Evolutionary conservation across 2,797 vertebrate species (phyloP), one percentile per base, ranked within the genome.

Genomic region (Staurois parvus): DNA sequence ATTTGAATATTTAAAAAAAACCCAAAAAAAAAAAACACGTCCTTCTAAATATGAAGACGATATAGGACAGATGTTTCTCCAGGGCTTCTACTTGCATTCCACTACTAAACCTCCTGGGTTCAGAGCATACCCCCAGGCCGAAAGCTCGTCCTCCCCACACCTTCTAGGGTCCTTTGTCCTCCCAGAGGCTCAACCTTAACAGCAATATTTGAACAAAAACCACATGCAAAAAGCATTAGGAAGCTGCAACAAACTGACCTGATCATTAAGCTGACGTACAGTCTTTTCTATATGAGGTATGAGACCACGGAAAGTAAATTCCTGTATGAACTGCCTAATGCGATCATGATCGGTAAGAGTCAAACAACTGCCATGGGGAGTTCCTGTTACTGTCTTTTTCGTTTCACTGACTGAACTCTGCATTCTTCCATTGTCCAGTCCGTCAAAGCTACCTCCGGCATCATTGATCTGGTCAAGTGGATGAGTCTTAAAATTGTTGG

Each of bases 231-330:
- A 56, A n/a, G 11, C 21, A 21, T 24, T 21, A 59, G 19, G 21
- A 59, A 24, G 5, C 52, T 59, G 1, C 21, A 24, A 59, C 19
- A 7, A 59, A 6, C 91, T 91, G 90, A 99, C 98, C 97, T 99
- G 98, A 92, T 99, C 98, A n/a, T 99, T 99, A 76, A 99, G 96
- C 80, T 99, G 98, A 19, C 98, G 91, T 90, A 99, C 98, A 89
- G 98, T 99, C 92, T 99, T 99, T 93, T 99, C 98, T 72, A 99
- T 94, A 89, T 99, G 98, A 0, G 98, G 98, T 87, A 99, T 88
- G 89, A 99, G 96, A 42, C 98, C 98, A 79, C 98, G 94, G 92
- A 98, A 98, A 2, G 97, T 99, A 90, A 99, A 99, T 89, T 99
- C 98, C 83, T 99, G 98, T 89, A 99, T 95, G 88, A 99, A 99